Evolutionary conservation across 2,888 invertebrate species (phyloP), one percentile per base, ranked within the genome.

Genomic region (Petrolisthes cinctipes): DNA sequence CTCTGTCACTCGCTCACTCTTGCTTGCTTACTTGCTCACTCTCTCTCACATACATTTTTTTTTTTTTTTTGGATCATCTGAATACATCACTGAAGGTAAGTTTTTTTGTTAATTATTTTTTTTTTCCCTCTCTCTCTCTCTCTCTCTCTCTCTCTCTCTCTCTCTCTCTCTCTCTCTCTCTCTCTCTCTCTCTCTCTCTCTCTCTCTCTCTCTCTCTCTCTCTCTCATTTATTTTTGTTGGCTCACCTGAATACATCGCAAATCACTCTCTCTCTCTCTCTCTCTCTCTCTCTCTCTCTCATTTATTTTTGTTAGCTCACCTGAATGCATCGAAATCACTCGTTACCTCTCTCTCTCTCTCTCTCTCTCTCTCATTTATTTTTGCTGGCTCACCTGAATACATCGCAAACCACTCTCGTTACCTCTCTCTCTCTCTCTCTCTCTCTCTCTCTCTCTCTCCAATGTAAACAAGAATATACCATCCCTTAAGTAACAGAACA

Each of bases 101-200:
- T n/a, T n/a, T n/a, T n/a, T n/a, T n/a, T n/a, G n/a, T n/a, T n/a
- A n/a, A n/a, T n/a, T n/a, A n/a, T n/a, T n/a, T 61, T 61, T 14
- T 14, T 61, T 14, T 9, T 9, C 61, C 61, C 14, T 14, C 6
- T 61, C 61, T 61, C 14, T 61, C 61, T 9, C 61, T 61, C 61
- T 14, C 14, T 14, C 61, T 14, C 61, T 14, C 61, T 9, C 6
- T 9, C 14, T 61, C 6, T 14, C 6, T 14, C 61, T 61, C 61
- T 14, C 14, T 61, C 61, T 61, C 61, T 61, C 61, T 61, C 61
- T 61, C 61, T 61, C 61, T 61, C 61, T 61, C 61, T 61, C 61
- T 61, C 61, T 61, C 61, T 61, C 61, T 61, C 61, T 61, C 61
- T 61, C 61, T 61, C 61, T 61, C 61, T 61, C 61, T 61, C 61